These are phyloP conservation scores for Macrobrachium nipponense DNA, from an alignment of 1,140 invertebrate genomes.

Conservation along the genomic window DNA sequence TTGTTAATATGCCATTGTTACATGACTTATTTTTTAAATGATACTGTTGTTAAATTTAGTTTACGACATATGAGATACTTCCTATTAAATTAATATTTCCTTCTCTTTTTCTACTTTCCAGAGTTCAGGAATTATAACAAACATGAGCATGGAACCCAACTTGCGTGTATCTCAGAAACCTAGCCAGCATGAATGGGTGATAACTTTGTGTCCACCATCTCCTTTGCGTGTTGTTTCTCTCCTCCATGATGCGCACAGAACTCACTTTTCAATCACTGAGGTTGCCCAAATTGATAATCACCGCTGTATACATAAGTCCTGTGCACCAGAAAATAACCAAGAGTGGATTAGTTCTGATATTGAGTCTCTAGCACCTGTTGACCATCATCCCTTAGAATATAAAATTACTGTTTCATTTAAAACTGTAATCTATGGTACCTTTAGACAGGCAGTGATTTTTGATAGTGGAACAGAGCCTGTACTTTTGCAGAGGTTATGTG, in stretches of 20 bases:
- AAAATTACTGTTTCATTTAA: constrained; percentile 78
- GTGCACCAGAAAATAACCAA: constrained; percentile 68
- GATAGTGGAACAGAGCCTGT: constrained; percentile 81
- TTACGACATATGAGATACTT: not conserved
- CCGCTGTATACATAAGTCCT: constrained; percentile 67
- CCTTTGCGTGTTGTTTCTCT: constrained; percentile 76
- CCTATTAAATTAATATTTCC: not conserved
- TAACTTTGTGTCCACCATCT: constrained; percentile 65
- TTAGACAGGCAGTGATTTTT: constrained; percentile 83
- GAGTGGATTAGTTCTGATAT: constrained; percentile 69
- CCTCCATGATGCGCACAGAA: constrained; percentile 78
- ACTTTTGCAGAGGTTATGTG: constrained; percentile 79
- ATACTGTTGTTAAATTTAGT: not conserved
- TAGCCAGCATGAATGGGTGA: constrained; percentile 58
- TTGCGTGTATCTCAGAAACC: constrained; percentile 61
- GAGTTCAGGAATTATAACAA: constrained; percentile 38
- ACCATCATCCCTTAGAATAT: constrained; percentile 70
- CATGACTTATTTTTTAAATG: too few species aligned
- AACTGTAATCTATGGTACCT: constrained; percentile 83
- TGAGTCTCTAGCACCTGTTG: constrained; percentile 62
- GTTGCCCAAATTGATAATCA: constrained; percentile 67
- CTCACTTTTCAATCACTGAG: constrained; percentile 78
- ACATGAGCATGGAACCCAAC: constrained; percentile 53
- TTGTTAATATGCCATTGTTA: too few species aligned
- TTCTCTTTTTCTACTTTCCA: not conserved